Conservation (phyloP, 2,888 invertebrate genomes). For the Pachliopta kotzebuea region DNA sequence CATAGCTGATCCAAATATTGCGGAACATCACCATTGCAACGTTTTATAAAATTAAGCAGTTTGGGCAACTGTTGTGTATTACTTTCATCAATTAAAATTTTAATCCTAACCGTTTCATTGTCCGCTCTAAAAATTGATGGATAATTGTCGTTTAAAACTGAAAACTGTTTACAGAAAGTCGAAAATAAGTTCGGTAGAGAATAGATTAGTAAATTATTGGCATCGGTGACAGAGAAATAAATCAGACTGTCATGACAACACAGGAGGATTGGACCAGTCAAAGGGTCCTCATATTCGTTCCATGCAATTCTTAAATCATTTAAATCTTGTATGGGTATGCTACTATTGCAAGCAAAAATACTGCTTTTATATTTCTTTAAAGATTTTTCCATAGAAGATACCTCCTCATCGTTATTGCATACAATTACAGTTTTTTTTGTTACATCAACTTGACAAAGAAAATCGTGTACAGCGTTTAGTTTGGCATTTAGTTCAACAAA, state of each 20-base stretch:
- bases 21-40: constrained; percentile 63
- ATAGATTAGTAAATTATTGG: constrained; percentile 85
- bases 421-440: constrained; percentile 82
- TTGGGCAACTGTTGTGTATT: constrained; percentile 82
- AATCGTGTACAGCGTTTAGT: constrained; percentile 61
- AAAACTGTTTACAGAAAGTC: constrained; percentile 85
- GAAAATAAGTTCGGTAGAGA: constrained; percentile 84
- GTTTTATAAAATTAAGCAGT: constrained; percentile 79
- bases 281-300: constrained; percentile 61
- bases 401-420: constrained; percentile 80
- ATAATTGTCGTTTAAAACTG: constrained; percentile 83
- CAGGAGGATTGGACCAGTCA: constrained; percentile 78
- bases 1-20: constrained; percentile 53
- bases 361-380: constrained; percentile 44
- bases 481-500: constrained; percentile 67
- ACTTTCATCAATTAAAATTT: constrained; percentile 80
- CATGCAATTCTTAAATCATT: constrained; percentile 60
- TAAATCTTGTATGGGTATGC: constrained; percentile 62
- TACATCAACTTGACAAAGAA: constrained; percentile 66
- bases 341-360: constrained; percentile 54
- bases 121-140: constrained; percentile 55
- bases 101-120: constrained; percentile 55
- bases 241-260: constrained; percentile 85
- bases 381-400: constrained; percentile 56
- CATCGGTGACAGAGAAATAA: constrained; percentile 83